These are phyloP conservation scores for Oceanites oceanicus DNA, from an alignment of 2,113 vertebrate species.

Conservation along the genomic window DNA sequence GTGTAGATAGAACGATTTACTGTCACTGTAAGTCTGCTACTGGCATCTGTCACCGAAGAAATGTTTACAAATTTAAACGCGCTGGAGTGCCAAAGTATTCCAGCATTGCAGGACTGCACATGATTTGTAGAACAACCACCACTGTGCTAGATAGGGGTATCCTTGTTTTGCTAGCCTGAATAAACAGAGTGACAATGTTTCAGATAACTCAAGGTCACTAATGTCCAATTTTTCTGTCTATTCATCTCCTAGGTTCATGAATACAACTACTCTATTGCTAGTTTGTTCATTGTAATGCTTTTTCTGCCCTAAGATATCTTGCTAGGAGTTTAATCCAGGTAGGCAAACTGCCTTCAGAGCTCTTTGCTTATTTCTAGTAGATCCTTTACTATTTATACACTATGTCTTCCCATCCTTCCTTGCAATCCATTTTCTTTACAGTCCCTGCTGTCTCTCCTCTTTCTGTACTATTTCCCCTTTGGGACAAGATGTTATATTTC, in stretches of 20 bases:
- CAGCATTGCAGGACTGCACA: background rate
- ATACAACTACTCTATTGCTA: background rate
- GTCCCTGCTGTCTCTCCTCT: background rate
- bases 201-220: conserved; percentile 31
- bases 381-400: background rate
- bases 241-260: background rate
- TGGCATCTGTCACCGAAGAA: conserved; percentile 59
- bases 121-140: conserved; percentile 32
- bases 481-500: background rate
- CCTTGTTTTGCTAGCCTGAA: conserved; percentile 41
- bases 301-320: background rate
- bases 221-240: background rate
- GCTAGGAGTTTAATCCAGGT: background rate
- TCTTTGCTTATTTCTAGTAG: background rate
- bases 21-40: conserved; percentile 59
- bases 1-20: conserved; percentile 61
- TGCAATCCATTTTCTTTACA: background rate
- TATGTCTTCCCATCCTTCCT: background rate
- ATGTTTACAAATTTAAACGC: conserved; percentile 43
- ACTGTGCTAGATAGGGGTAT: background rate
- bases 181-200: conserved; percentile 34
- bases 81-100: conserved; percentile 39
- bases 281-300: background rate
- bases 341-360: background rate
- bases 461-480: background rate